Evolutionary conservation across 1,140 invertebrate species (phyloP).

Genomic region (Drosophila rhopaloa): DNA sequence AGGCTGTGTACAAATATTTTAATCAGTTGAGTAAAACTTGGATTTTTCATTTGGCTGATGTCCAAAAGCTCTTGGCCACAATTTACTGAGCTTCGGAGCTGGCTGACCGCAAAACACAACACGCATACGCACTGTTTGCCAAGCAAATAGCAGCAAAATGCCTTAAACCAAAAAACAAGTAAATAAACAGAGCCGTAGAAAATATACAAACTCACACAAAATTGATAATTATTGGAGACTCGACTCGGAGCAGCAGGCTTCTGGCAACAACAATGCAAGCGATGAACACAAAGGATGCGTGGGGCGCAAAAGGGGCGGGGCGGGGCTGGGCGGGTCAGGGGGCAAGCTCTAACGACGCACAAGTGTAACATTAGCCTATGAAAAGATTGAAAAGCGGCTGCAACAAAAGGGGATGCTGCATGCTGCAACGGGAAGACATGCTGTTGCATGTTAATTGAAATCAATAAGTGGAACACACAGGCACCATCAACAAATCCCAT

Average conservation of each 20-base stretch:
- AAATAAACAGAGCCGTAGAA: slow-evolving; percentile 69
- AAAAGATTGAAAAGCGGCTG: slow-evolving; percentile 77
- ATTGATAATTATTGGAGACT: slow-evolving; percentile 79
- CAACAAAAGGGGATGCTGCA: slow-evolving; percentile 36
- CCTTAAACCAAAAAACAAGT: slow-evolving; percentile 79
- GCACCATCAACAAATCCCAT: slow-evolving; percentile 16
- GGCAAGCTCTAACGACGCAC: slow-evolving; percentile 73
- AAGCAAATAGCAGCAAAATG: slow-evolving; percentile 65
- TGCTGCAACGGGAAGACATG: slow-evolving; percentile 74
- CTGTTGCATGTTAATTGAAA: slow-evolving; percentile 83
- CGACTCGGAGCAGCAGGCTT: slow-evolving; percentile 8
- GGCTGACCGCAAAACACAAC: slow-evolving; percentile 55
- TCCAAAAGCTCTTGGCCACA: slow-evolving; percentile 53
- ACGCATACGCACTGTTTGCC: slow-evolving; percentile 80
- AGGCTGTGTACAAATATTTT: slow-evolving; percentile 37
- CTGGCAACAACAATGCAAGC: slow-evolving; percentile 18
- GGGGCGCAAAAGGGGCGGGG: neutral
- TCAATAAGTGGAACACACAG: slow-evolving; percentile 75
- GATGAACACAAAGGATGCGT: slow-evolving; percentile 9
- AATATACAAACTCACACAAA: slow-evolving; percentile 59
- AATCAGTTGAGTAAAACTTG: slow-evolving; percentile 49
- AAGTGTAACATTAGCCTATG: slow-evolving; percentile 81
- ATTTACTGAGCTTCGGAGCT: slow-evolving; percentile 49
- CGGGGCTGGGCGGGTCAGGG: slow-evolving; percentile 8
- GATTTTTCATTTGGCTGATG: slow-evolving; percentile 40